Percentiles rank a stretch among this genome's conserved stretches.
Conservation (phyloP, 2,888 invertebrate species). For the Nephrotoma appendiculata region DNA sequence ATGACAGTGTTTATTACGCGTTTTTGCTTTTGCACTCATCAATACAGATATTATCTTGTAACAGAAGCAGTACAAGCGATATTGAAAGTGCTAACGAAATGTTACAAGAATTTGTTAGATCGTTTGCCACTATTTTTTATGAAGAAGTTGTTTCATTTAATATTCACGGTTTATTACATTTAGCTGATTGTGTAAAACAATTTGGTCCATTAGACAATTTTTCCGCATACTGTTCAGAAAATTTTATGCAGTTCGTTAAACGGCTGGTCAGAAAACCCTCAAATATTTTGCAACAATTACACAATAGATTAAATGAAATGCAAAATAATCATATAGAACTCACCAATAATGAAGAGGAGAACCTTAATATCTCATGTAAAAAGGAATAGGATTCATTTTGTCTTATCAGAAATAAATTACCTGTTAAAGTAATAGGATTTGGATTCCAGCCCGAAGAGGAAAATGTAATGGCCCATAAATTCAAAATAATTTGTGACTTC, state of each 20-base stretch:
- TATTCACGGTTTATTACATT: no score
- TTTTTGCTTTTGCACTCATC: slow-evolving; percentile 6
- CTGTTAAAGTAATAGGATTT: neutral
- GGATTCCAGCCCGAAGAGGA: neutral
- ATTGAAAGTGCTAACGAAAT: no score
- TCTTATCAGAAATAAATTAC: neutral
- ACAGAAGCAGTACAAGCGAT: no score
- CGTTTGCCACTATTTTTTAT: no score
- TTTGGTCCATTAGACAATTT: no score
- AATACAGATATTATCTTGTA: neutral
- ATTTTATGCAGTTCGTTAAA: no score
- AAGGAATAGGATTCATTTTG: neutral
- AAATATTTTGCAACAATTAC: no score
- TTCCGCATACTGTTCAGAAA: no score
- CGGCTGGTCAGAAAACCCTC: no score
- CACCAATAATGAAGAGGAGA: neutral
- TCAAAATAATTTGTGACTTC: neutral
- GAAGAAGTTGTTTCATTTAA: no score
- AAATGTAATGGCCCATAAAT: neutral
- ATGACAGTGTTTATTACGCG: slow-evolving; percentile 1
- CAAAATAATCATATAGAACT: neutral
- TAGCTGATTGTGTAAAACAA: no score
- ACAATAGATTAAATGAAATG: neutral
- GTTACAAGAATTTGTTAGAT: no score
- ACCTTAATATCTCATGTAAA: neutral